Conservation (phyloP, 2,888 invertebrate genomes). For the Hoplodrina blanda region DNA sequence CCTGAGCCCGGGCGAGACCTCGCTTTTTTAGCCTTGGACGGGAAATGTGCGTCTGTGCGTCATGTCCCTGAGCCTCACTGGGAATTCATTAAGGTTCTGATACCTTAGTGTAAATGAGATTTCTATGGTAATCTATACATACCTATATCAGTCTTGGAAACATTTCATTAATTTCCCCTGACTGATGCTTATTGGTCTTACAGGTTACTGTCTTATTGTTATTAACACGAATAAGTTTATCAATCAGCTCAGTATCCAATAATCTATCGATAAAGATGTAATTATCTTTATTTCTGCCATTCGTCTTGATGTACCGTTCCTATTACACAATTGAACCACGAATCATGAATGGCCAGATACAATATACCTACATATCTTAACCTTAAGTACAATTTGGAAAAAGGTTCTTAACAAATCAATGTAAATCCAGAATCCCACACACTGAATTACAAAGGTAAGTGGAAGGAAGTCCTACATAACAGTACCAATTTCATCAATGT, state of each 20-base stretch:
- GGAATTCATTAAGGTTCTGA: constrained; percentile 39
- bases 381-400: neutral
- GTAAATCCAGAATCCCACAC: neutral
- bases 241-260: constrained; percentile 49
- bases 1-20: constrained; percentile 75
- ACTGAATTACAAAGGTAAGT: neutral
- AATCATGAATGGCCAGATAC: too few relatives aligned
- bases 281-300: constrained; percentile 43
- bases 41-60: constrained; percentile 68
- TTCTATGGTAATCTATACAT: constrained; percentile 8
- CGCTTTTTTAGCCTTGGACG: constrained; percentile 73
- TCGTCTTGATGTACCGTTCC: constrained; percentile 25
- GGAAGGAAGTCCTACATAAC: constrained; percentile 56
- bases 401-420: neutral
- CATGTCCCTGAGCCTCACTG: constrained; percentile 71
- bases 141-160: neutral
- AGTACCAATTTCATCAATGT: constrained; percentile 64
- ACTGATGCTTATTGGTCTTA: constrained; percentile 1
- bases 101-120: constrained; percentile 28
- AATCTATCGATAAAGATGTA: constrained; percentile 37
- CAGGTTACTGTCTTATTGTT: neutral
- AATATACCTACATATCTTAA: too few relatives aligned
- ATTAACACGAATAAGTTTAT: constrained; percentile 57
- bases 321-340: constrained; percentile 49
- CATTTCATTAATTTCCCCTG: neutral